phyloP scores from a whole-genome alignment of 2,888 invertebrate genomes.

The Beris chalybata region DNA sequence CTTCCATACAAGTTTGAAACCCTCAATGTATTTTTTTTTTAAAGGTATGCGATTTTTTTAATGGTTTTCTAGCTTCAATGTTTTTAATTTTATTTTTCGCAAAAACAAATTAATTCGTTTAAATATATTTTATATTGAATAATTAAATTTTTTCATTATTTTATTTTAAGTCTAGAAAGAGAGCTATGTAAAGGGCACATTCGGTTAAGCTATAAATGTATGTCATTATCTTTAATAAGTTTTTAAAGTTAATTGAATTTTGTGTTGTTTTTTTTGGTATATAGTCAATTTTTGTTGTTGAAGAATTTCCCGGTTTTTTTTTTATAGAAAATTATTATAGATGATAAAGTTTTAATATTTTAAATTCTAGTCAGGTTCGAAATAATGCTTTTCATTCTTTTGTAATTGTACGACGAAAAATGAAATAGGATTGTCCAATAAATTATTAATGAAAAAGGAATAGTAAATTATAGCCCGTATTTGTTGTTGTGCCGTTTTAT shows the following conservation, averaged over 20 bases:
- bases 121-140: too few species aligned
- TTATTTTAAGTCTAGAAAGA: conserved; percentile 49
- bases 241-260: conserved; percentile 15
- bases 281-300: not conserved
- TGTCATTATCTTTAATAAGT: conserved; percentile 39
- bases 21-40: conserved; percentile 25
- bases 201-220: conserved; percentile 56
- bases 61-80: conserved; percentile 1
- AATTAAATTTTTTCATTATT: too few species aligned
- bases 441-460: too few species aligned
- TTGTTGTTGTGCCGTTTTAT: too few species aligned
- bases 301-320: conserved; percentile 7
- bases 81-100: too few species aligned
- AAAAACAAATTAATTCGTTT: too few species aligned
- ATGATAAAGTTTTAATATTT: not conserved
- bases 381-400: not conserved
- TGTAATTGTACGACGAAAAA: too few species aligned
- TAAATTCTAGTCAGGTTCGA: conserved; percentile 6
- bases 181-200: conserved; percentile 58
- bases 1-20: conserved; percentile 18
- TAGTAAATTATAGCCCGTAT: too few species aligned
- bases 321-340: conserved; percentile 1
- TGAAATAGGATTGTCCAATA: too few species aligned
- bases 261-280: conserved; percentile 19
- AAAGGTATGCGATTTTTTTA: conserved; percentile 6